Evolutionary conservation across 2,888 invertebrate genomes (phyloP), one percentile per base, ranked within the genome.

Genomic region (Mimachlamys varia): DNA sequence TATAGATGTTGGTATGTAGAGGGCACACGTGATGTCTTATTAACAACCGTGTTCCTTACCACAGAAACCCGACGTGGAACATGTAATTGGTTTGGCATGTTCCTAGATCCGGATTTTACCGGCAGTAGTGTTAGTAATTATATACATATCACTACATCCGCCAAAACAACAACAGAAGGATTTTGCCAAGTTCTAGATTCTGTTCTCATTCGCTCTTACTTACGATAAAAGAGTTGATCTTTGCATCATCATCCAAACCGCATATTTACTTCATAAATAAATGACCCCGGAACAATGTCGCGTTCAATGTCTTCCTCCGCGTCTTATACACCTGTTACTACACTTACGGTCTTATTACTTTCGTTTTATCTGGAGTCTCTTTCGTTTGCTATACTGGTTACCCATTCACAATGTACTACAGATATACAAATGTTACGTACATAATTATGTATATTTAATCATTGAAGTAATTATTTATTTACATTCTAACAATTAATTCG

Each of bases 41-140:
- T 76, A 33, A 76, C 76, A 33, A 33, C 76, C 15, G 33, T 76
- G 33, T 76, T 19, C 22, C 33, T 76, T 76, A 76, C 12, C 76
- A 76, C 33, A 3, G 76, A 76, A 76, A 33, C 2, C 76, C 76
- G 33, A 27, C 12, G 76, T 7, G 33, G 76, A 33, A 76, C 33
- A 33, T 27, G 76, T 76, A 76, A 76, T 76, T 27, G 22, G 76
- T 33, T 76, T 76, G 76, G 76, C 76, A 76, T 76, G 76, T 4
- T 76, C 33, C 76, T 76, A n/a, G n/a, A 76, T 76, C 76, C 76
- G 76, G 76, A 76, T 76, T 76, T 15, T 76, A 76, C 76, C 76
- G 76, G 76, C 33, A 76, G 76, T 76, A 27, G 76, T 76, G 76
- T 76, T 76, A 33, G 76, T 76, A 76, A 76, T 76, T 76, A 76